Conservation (phyloP, 2,113 vertebrate species). For the Aegotheles bennettii region DNA sequence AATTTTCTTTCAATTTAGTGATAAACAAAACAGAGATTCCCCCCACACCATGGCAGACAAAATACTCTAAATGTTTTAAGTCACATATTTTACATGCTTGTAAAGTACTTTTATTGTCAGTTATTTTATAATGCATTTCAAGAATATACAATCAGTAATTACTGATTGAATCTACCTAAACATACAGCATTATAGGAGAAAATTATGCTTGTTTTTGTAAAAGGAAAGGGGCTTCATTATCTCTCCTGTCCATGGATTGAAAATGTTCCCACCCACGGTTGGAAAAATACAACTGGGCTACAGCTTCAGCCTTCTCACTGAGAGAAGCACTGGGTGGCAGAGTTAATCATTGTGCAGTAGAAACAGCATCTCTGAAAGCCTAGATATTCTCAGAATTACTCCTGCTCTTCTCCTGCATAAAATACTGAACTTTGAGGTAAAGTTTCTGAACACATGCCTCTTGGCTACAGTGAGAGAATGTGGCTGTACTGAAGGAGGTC, state of each 20-base stretch:
- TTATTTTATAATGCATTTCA: background rate
- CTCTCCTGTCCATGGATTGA: background rate
- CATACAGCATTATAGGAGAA: background rate
- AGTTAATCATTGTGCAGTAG: background rate
- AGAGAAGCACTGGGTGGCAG: background rate
- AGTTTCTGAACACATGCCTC: background rate
- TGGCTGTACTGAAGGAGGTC: background rate
- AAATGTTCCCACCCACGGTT: background rate
- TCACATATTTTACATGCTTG: background rate
- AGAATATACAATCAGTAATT: background rate
- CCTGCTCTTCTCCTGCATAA: background rate
- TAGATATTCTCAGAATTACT: background rate
- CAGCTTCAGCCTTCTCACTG: background rate
- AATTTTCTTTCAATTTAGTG: background rate
- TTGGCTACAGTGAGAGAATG: background rate
- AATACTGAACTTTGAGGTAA: background rate
- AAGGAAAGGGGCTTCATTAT: background rate
- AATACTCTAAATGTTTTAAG: background rate
- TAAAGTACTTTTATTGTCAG: background rate
- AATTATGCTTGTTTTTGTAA: background rate
- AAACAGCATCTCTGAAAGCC: background rate
- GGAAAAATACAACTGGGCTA: accelerated
- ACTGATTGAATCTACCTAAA: background rate
- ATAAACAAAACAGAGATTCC: background rate
- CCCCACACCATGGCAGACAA: accelerated